Evolutionary conservation across 2,888 invertebrate species (phyloP).

Genomic region (Hyalella azteca): DNA sequence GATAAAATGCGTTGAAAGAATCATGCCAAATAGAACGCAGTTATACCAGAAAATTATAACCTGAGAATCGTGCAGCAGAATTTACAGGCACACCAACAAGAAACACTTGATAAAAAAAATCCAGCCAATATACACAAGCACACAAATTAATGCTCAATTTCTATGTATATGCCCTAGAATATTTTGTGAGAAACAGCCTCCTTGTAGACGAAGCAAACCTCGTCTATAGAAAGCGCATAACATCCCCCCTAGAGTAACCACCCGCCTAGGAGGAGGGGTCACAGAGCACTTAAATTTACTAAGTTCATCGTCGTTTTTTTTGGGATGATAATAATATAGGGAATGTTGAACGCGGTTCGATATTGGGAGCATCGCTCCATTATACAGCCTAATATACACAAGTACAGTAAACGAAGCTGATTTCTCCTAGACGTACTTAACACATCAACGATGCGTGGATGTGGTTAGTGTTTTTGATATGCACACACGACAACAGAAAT

Average conservation of each 20-base stretch:
- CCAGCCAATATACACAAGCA: constrained; percentile 14
- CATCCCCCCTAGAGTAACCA: not conserved
- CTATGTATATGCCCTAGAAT: no score
- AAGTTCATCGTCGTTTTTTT: no score
- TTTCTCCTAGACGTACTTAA: not conserved
- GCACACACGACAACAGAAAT: constrained; percentile 9
- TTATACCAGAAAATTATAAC: not conserved
- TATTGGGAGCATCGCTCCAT: not conserved
- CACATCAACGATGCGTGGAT: not conserved
- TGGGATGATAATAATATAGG: not conserved
- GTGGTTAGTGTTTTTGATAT: constrained; percentile 31
- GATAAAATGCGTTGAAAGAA: no score
- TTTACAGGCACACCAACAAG: constrained; percentile 1
- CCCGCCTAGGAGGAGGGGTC: not conserved
- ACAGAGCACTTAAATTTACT: no score
- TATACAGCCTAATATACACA: constrained; percentile 8
- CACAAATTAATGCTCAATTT: no score
- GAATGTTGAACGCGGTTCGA: not conserved
- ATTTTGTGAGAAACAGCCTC: no score
- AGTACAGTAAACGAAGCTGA: not conserved
- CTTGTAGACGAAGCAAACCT: no score
- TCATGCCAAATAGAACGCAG: not conserved
- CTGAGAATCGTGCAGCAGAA: not conserved
- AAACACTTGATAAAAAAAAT: not conserved
- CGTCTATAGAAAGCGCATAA: not conserved